Base-by-base conservation (phyloP, 2,888 invertebrate genomes). In the Zygaena filipendulae region DNA sequence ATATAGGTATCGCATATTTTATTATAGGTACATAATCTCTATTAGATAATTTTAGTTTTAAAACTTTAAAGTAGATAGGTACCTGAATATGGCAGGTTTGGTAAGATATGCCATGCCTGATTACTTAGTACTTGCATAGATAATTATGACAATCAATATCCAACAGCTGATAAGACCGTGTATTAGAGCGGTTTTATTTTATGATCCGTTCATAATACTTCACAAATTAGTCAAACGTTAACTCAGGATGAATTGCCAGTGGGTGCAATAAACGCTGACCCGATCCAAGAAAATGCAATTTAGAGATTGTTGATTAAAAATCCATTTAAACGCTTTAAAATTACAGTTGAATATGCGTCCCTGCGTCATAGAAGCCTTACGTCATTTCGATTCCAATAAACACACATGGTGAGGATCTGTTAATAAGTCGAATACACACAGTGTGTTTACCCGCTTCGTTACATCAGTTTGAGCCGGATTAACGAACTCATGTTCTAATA, bases 181-280 rank as follows among this genome's bases (percentile, higher is more conserved):
- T n/a, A n/a, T 43, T 48, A 48, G 56, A 50, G 49, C 51, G 50
- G 52, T 57, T 47, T 45, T 41, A 40, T 50, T 70, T 72, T 69
- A 74, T 57, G 60, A 55, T 54, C 42, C 55, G 45, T 56, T 55
- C 54, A 67, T 66, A 70, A 63, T 52, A 59, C 69, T 70, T 75
- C 70, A 72, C 77, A 75, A 75, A 77, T 77, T 77, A 77, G 77
- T 71, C 67, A 62, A 68, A 72, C 66, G 75, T 72, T 75, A 74
- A 75, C 66, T 68, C 56, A 45, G 52, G 56, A 55, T 49, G 62
- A 69, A 71, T 67, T 63, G 60, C 67, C 59, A 53, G 52, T 62
- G 69, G 66, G 70, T 75, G 75, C 75, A 74, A 71, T 75, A 75
- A 77, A 75, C 69, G 68, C 49, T 57, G 56, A 52, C 57, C 60